Percentiles rank a stretch among this genome's conserved stretches.
These are phyloP conservation scores for Bruchidius siliquastri DNA, from an alignment of 2,888 invertebrate genomes.

Conservation along the genomic window DNA sequence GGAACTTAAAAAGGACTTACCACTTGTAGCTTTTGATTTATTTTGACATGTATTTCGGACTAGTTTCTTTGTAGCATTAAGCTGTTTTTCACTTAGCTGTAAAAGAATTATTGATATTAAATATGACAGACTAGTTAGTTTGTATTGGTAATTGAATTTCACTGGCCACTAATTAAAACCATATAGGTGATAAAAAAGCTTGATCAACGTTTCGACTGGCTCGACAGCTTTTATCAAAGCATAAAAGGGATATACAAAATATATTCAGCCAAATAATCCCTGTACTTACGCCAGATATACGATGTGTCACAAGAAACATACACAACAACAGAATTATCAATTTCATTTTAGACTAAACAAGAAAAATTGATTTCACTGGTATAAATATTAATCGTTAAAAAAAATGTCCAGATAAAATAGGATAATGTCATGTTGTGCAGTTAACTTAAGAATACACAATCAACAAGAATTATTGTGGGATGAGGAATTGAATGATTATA, in stretches of 20 bases:
- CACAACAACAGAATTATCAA: background rate
- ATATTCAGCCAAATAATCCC: background rate
- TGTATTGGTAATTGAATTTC: no score
- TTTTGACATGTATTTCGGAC: slow-evolving; percentile 62
- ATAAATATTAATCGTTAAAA: background rate
- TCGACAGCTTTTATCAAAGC: no score
- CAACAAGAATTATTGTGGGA: background rate
- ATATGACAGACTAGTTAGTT: no score
- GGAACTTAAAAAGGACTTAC: slow-evolving; percentile 40
- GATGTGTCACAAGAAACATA: background rate
- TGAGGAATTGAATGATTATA: background rate
- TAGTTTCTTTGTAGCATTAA: slow-evolving; percentile 57
- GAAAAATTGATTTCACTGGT: background rate
- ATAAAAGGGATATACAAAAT: no score
- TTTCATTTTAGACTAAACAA: background rate
- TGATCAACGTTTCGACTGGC: no score
- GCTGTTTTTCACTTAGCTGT: slow-evolving; percentile 52
- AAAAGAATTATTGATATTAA: slow-evolving; percentile 8
- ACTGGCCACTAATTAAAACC: no score
- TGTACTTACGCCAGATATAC: background rate
- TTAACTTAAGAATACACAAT: background rate
- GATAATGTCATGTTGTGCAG: background rate
- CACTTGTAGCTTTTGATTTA: slow-evolving; percentile 56
- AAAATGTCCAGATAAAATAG: background rate
- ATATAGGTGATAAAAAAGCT: no score